These are phyloP conservation scores for Branchinecta sandiegonensis DNA, from an alignment of 2,888 invertebrate genomes.

Conservation along the genomic window DNA sequence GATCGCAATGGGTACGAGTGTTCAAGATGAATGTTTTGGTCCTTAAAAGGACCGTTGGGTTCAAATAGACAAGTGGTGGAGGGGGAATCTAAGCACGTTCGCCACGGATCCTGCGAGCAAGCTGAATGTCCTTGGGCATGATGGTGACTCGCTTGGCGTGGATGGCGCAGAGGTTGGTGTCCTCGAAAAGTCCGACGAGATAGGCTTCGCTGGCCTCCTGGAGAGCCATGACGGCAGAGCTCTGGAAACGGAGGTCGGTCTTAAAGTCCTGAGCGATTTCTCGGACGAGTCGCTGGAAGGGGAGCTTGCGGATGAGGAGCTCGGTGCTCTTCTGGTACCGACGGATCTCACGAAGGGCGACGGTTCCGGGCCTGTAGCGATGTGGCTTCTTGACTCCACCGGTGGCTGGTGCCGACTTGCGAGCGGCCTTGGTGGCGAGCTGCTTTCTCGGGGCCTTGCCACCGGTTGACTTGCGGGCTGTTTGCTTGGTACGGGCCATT, in stretches of 20 bases:
- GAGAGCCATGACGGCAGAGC: constrained; percentile 23
- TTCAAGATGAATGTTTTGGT: neutral
- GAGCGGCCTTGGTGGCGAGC: constrained; percentile 79
- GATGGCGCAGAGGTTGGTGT: constrained; percentile 93
- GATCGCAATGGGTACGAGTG: constrained; percentile 26
- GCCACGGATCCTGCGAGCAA: constrained; percentile 89
- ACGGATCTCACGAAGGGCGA: constrained; percentile 40
- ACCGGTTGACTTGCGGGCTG: constrained; percentile 92
- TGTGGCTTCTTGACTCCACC: constrained; percentile 41
- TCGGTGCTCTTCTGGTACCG: constrained; percentile 41
- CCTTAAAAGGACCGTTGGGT: constrained; percentile 2
- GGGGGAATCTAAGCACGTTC: constrained; percentile 51
- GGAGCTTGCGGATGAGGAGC: constrained; percentile 39
- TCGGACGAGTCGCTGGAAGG: constrained; percentile 34
- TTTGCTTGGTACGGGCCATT: constrained; percentile 97
- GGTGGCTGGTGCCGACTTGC: constrained; percentile 48
- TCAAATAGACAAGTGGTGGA: neutral
- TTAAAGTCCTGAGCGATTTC: constrained; percentile 31
- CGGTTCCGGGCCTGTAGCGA: constrained; percentile 39
- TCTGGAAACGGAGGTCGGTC: constrained; percentile 31
- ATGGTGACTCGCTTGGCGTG: constrained; percentile 94
- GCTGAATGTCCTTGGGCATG: constrained; percentile 95
- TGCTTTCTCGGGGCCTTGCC: constrained; percentile 93
- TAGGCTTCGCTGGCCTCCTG: constrained; percentile 68
- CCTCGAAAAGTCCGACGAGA: constrained; percentile 87